These are phyloP conservation scores for Criorhina ranunculi DNA, from an alignment of 2,888 invertebrate genomes.

Conservation along the genomic window DNA sequence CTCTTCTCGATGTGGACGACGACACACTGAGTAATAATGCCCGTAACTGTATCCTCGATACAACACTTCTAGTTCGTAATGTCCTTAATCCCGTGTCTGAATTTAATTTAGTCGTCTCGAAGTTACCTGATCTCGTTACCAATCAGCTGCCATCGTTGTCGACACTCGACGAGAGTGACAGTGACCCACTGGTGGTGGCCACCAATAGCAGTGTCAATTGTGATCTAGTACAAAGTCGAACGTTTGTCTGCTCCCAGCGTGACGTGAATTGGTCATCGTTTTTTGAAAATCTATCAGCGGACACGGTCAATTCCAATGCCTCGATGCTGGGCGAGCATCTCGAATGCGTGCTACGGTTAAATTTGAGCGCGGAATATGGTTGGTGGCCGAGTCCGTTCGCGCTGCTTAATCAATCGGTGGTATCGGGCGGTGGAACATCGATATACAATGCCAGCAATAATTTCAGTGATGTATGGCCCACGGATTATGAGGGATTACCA, in stretches of 20 bases:
- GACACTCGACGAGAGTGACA: constrained; percentile 59
- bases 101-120: constrained; percentile 82
- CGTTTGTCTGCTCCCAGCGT: constrained; percentile 76
- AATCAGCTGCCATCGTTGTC: constrained; percentile 71
- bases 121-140: constrained; percentile 75
- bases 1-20: constrained; percentile 38
- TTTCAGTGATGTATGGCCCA: constrained; percentile 43
- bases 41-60: constrained; percentile 79
- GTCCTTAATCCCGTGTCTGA: constrained; percentile 81
- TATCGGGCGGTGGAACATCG: constrained; percentile 49
- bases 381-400: constrained; percentile 60
- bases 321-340: constrained; percentile 51
- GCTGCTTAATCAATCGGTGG: constrained; percentile 62
- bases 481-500: constrained; percentile 40
- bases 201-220: constrained; percentile 77
- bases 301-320: constrained; percentile 49
- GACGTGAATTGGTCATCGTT: constrained; percentile 48
- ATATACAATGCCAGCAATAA: constrained; percentile 61
- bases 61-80: constrained; percentile 80
- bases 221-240: constrained; percentile 78
- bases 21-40: constrained; percentile 54
- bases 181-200: constrained; percentile 74
- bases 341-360: constrained; percentile 65
- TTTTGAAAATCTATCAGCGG: constrained; percentile 57
- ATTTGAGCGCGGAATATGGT: constrained; percentile 55